Base-by-base conservation (phyloP, 2,797 vertebrate species). In the Triplophysa bombifrons region DNA sequence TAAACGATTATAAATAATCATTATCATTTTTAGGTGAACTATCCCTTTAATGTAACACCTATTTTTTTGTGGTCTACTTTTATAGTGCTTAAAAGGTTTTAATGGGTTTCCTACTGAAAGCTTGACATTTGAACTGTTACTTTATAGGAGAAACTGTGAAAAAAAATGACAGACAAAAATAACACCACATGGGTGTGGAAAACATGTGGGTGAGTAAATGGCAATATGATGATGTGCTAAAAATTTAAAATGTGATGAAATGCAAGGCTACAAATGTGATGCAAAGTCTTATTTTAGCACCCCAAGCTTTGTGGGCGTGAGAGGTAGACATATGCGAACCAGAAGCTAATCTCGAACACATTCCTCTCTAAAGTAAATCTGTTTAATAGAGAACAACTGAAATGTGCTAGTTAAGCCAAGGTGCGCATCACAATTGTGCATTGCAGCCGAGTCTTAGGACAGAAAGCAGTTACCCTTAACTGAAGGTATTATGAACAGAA, bases 401-500 rank as follows among this genome's bases (percentile, higher is more conserved):
- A 17, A 55, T 1, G 51, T 1, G 2, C 20, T 55, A 10, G 13
- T 60, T 13, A 13, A 60, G 56, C 56, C 22, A 55, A 25, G 2
- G 22, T 60, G 11, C 25, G 56, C 56, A 58, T 58, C 20, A 10
- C 20, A 11, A 58, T 12, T 4, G 11, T 30, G 30, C 30, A 30
- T 30, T 4, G 30, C 4, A 30, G 30, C 30, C 30, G 10, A 55
- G 7, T 55, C 19, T 20, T 20, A 22, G 20, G 1, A 56, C 19
- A 20, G 53, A 20, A 56, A 56, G 53, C n/a, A 56, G 53, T 56
- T 9, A 56, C 53, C 53, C n/a, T n/a, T 20, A 56, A 56, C 53
- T 22, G 53, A 56, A 56, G n/a, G 53, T 56, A 1, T 61, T 68
- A 41, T n/a, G 46, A 75, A 61, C 17, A 11, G 74, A 68, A 76